Base-by-base conservation (phyloP, 1,140 invertebrate genomes). In the Trichoplusia ni region DNA sequence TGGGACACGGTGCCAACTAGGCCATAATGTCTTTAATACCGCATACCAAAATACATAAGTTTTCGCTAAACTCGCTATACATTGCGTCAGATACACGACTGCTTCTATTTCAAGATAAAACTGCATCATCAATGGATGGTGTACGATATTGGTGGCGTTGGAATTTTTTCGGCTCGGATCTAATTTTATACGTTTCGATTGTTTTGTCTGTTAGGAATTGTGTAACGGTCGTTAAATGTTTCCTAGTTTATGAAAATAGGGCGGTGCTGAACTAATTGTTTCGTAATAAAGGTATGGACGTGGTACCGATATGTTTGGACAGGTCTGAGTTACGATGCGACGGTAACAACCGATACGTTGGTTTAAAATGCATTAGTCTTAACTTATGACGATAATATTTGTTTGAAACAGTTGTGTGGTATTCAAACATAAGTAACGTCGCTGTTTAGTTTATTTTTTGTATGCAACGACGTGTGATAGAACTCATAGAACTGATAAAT, bases 121-220 rank as follows among this genome's bases (percentile, higher is more conserved):
- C 8, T 37, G 6, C 3, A 64, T 2, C 29, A 58, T 33, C 64
- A 64, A 71, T 80, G 79, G 31, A 70, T 13, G n/a, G 0, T 0
- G 11, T 11, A 42, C 23, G 9, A 11, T 25, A 38, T 33, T 54
- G 11, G 58, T 51, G 16, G 16, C 19, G 9, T n/a, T 42, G 42
- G 42, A 65, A 64, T 69, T 69, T 71, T 70, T 73, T 49, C 44
- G 38, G 49, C 21, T 40, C 7, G 21, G 33, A 8, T 63, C 64
- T 77, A 80, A 77, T 79, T 77, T 75, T 72, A 80, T 71, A 71
- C 46, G 64, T 69, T 44, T 61, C 66, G 65, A 80, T 84, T 84
- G 77, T 84, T 81, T 73, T 80, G 81, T 83, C 79, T 81, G 75
- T 77, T 54, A 70, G 35, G 64, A 61, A 74, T 83, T 84, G 77